Percentiles rank a stretch among this genome's conserved stretches.
Evolutionary conservation across 2,888 invertebrate genomes (phyloP).

Genomic region (Drosophila paranaensis): DNA sequence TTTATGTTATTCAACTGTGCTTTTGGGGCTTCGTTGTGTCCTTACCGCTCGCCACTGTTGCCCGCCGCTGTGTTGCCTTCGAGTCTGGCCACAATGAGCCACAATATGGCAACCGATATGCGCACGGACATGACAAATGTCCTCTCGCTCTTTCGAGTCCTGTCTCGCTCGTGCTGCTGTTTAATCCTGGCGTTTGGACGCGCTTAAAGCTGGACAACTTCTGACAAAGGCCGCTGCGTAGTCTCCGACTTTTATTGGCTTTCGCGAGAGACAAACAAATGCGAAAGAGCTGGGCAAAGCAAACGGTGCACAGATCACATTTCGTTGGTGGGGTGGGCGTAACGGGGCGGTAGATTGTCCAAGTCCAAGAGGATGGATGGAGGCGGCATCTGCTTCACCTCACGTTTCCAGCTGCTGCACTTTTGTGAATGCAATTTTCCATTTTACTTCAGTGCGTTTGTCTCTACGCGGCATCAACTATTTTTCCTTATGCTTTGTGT

Average conservation of each 20-base stretch:
- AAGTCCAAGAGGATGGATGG: not conserved
- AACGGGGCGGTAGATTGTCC: not conserved
- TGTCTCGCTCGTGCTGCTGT: constrained; percentile 8
- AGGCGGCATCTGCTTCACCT: constrained; percentile 48
- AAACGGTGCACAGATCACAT: constrained; percentile 53
- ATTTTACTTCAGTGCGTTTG: constrained; percentile 32
- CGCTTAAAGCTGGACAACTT: constrained; percentile 61
- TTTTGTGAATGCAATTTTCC: constrained; percentile 55
- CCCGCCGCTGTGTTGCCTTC: constrained; percentile 39
- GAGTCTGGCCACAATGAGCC: constrained; percentile 45
- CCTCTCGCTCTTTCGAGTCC: not conserved
- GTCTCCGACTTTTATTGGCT: constrained; percentile 74
- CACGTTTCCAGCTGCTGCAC: constrained; percentile 66
- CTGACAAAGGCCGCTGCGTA: constrained; percentile 66
- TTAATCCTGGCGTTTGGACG: constrained; percentile 46
- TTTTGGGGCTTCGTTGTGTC: not conserved
- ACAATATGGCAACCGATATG: constrained; percentile 32
- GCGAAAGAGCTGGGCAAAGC: constrained; percentile 47
- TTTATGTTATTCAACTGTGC: not conserved
- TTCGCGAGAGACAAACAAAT: constrained; percentile 22
- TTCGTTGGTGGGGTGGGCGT: constrained; percentile 33
- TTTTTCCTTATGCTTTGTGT: constrained; percentile 48
- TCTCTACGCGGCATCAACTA: constrained; percentile 18
- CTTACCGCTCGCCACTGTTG: constrained; percentile 78
- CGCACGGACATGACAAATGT: constrained; percentile 27